Conservation (phyloP, 92 coral and sea anemone species). For the Scolanthus callimorphus region DNA sequence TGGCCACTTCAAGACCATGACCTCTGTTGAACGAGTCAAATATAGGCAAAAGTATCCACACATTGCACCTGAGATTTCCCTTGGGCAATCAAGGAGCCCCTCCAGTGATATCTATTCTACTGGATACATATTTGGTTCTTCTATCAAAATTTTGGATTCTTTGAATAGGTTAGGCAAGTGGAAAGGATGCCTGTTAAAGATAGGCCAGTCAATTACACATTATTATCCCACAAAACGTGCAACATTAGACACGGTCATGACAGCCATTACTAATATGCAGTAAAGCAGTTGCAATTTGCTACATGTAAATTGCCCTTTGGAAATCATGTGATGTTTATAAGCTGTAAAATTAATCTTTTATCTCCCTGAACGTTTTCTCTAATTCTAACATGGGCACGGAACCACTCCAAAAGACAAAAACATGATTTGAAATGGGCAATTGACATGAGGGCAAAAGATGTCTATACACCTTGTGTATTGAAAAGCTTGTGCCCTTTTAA, state of each 20-base stretch:
- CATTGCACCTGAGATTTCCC: conserved; percentile 32
- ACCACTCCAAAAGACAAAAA: too few species aligned
- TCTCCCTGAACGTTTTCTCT: too few species aligned
- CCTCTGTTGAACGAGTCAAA: conserved; percentile 1
- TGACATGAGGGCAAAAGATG: too few species aligned
- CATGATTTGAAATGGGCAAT: too few species aligned
- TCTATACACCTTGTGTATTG: too few species aligned
- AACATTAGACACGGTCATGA: not conserved
- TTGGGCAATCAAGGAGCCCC: conserved; percentile 8
- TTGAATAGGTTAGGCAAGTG: not conserved
- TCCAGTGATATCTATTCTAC: conserved; percentile 33
- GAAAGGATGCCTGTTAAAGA: not conserved
- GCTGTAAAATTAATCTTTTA: too few species aligned
- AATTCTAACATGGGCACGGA: too few species aligned
- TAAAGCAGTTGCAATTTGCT: too few species aligned
- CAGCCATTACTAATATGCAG: not conserved
- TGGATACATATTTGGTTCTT: conserved; percentile 31
- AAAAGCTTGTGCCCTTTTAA: too few species aligned
- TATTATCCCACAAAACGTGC: conserved; percentile 1
- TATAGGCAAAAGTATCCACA: conserved; percentile 36
- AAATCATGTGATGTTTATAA: too few species aligned
- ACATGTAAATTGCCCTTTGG: too few species aligned
- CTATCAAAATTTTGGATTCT: conserved; percentile 10
- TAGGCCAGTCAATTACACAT: conserved; percentile 7
- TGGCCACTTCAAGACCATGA: conserved; percentile 28